Percentiles rank a stretch among this genome's conserved stretches.
Evolutionary conservation across 2,888 invertebrate species (phyloP).

Genomic region (Idaea straminata): DNA sequence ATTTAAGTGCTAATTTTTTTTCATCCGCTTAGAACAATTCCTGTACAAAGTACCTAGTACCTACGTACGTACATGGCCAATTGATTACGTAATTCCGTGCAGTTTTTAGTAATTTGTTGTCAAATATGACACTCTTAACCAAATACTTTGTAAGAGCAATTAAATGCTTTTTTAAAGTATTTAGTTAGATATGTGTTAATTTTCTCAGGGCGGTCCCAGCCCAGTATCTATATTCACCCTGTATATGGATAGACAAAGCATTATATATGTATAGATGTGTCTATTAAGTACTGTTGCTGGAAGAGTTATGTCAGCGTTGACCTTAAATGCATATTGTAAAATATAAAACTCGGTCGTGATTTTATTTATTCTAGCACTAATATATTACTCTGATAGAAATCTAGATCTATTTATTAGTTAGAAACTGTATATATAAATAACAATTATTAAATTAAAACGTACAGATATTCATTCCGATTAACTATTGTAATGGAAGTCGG

Average conservation of each 20-base stretch:
- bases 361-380: background rate
- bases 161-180: background rate
- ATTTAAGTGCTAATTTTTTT: constrained; percentile 1
- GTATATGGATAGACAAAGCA: too few species aligned
- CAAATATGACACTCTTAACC: background rate
- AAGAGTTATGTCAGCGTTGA: background rate
- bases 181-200: background rate
- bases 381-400: background rate
- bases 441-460: background rate
- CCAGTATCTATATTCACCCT: too few species aligned
- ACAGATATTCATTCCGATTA: background rate
- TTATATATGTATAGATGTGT: too few species aligned
- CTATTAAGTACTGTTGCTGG: background rate
- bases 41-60: background rate
- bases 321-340: background rate
- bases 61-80: background rate
- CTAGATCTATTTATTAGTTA: background rate
- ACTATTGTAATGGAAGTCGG: background rate
- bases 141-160: background rate
- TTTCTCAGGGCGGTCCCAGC: background rate
- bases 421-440: background rate
- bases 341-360: background rate
- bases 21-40: background rate
- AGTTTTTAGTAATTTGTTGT: background rate
- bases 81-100: background rate